Evolutionary conservation across 1,140 invertebrate genomes (phyloP), one percentile per base, ranked within the genome.

Genomic region (Rhagoletis zephyria): DNA sequence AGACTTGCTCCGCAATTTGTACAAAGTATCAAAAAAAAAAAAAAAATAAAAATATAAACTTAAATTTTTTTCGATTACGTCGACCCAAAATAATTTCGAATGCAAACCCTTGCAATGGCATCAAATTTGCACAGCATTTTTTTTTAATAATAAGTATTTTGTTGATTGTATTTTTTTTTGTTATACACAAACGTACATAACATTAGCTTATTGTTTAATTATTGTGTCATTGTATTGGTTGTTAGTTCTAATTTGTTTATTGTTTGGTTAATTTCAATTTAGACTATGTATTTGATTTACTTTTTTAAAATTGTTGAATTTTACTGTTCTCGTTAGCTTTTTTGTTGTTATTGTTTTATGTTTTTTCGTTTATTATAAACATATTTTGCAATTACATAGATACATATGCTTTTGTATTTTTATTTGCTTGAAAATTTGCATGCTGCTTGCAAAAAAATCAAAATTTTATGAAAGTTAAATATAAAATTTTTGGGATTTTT

Each of bases 221-320:
- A 64, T 88, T 70, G 45, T 87, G 87, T 85, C 51, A 77, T 70
- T 88, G 56, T 60, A 45, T 64, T 67, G 88, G 87, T 88, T 45
- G 4, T 74, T 63, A 30, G 30, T 30, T 30, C 30, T 30, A 42
- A 16, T 74, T 74, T 48, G 67, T 48, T 74, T 19, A 7, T 70
- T 45, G 5, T 65, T 4, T 19, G 30, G 40, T 74, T 74, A 10
- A 16, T 48, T 74, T 45, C 4, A 74, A 74, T 74, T 45, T 74
- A 16, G 45, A 74, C 67, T 74, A 74, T 30, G 30, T 1, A 30
- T 48, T 67, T 67, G n/a, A 7, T 67, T 67, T 67, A 67, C 5
- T 56, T 56, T 2, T 56, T 56, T 56, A 56, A 56, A 56, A 10
- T 56, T 56, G 10, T 56, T 56, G 51, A 30, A 30, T 30, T 30